Conservation (phyloP, 2,888 invertebrate species). For the Synergus itoensis region DNA sequence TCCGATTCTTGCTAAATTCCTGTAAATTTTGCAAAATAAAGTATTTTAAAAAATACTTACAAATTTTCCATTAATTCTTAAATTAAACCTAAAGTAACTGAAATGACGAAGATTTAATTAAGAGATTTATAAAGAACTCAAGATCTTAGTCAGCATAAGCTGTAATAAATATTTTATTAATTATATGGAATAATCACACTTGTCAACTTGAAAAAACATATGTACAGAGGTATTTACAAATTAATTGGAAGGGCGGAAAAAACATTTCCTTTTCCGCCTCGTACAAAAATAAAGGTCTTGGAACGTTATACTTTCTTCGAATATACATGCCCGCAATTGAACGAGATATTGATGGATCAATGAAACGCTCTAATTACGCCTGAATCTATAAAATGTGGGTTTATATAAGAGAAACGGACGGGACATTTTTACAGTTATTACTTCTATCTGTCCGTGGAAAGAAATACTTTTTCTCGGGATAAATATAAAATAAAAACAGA, state of each 20-base stretch:
- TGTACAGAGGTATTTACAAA: conserved; percentile 71
- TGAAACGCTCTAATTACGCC: conserved; percentile 13
- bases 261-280: conserved; percentile 49
- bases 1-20: too few relatives aligned
- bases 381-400: conserved; percentile 2
- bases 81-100: too few relatives aligned
- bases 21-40: too few relatives aligned
- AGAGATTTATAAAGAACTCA: not conserved
- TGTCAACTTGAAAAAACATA: conserved; percentile 65
- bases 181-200: conserved; percentile 60
- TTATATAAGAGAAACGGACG: not conserved
- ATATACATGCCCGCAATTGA: conserved; percentile 19
- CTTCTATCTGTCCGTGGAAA: not conserved
- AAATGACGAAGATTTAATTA: too few relatives aligned
- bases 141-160: conserved; percentile 14
- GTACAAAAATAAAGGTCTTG: conserved; percentile 64
- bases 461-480: not conserved
- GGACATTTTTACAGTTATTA: not conserved
- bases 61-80: too few relatives aligned
- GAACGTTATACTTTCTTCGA: conserved; percentile 34
- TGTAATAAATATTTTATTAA: conserved; percentile 67
- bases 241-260: conserved; percentile 56
- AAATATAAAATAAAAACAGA: conserved; percentile 9
- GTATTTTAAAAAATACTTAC: too few relatives aligned
- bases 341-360: conserved; percentile 10